Base-by-base conservation (phyloP, 1,140 invertebrate species). In the Neodiprion fabricii region DNA sequence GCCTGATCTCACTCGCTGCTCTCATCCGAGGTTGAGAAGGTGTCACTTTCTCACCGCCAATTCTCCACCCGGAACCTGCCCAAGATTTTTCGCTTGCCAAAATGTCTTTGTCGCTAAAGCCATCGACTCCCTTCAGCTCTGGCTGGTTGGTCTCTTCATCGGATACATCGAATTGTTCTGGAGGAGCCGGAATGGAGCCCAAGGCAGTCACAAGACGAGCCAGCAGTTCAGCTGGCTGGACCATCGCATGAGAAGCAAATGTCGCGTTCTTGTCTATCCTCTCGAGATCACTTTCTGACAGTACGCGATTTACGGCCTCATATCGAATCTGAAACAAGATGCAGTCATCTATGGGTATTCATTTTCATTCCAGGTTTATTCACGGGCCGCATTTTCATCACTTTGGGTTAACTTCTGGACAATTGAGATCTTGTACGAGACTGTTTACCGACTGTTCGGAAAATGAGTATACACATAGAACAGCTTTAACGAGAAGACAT, bases 211-310 rank as follows among this genome's bases (percentile, higher is more conserved):
- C 93, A 28, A 95, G 90, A 83, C 93, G 91, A 1, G 94, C 92
- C 66, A 95, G 82, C 14, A 96, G 83, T 78, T 94, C 93, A 0
- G 91, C 92, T 1, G 94, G 94, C 79, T 94, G 91, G 1, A 94
- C 89, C 74, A 92, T 91, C 0, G 86, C 87, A 21, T 87, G 85
- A 7, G 83, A 81, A 0, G 90, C 91, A 82, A 95, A 96, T 0
- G 95, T 95, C 74, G 92, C 93, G 72, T 92, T 92, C 79, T 93
- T 93, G 79, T 96, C 94, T 74, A 95, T 95, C 40, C 92, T 90
- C 78, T 93, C 90, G 14, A 95, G 85, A 83, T 95, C 94, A 0
- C 92, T 93, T 80, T 95, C 94, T 7, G 94, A 95, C 72, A 93
- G 91, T 47, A 92, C 91, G 47, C 92, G 87, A n/a, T 89, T 86